phyloP scores from a whole-genome alignment of 2,113 vertebrate species.

The Podarcis raffonei region DNA sequence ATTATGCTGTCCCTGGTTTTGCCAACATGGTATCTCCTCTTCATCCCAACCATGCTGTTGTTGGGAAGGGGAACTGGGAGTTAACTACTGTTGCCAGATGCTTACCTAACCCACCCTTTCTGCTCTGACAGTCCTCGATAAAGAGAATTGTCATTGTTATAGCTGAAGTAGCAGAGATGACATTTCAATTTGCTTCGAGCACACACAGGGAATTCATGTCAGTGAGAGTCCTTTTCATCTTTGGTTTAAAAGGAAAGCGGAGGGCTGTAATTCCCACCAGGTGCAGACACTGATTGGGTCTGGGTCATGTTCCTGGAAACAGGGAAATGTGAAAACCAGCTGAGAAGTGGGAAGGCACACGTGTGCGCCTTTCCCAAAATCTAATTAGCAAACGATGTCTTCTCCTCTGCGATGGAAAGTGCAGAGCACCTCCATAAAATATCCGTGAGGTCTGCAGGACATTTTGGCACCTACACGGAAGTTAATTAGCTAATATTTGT shows the following conservation, averaged over 20 bases:
- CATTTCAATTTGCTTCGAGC: slow-evolving; percentile 55
- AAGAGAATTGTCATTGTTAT: slow-evolving; percentile 21
- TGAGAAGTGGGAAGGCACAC: slow-evolving; percentile 51
- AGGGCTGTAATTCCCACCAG: slow-evolving; percentile 62
- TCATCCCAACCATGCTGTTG: neutral
- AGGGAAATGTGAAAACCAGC: slow-evolving; percentile 55
- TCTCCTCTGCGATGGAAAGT: slow-evolving; percentile 63
- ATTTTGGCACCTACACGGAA: slow-evolving; percentile 68
- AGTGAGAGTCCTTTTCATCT: slow-evolving; percentile 70
- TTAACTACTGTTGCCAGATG: neutral
- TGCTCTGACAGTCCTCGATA: neutral
- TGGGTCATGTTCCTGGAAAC: slow-evolving; percentile 57
- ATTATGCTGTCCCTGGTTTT: neutral
- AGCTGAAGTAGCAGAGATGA: slow-evolving; percentile 23
- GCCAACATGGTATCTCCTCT: neutral
- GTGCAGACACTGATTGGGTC: slow-evolving; percentile 48
- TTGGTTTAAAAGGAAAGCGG: slow-evolving; percentile 68
- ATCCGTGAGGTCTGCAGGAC: slow-evolving; percentile 60
- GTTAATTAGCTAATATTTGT: slow-evolving; percentile 73
- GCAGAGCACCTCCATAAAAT: slow-evolving; percentile 66
- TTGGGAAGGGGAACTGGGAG: neutral
- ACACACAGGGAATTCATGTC: slow-evolving; percentile 52
- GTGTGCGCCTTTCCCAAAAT: slow-evolving; percentile 42
- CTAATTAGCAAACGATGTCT: slow-evolving; percentile 67
- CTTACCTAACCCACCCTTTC: neutral